Evolutionary conservation across 2,888 invertebrate genomes (phyloP), one percentile per base, ranked within the genome.

Genomic region (Lithophane leautieri): DNA sequence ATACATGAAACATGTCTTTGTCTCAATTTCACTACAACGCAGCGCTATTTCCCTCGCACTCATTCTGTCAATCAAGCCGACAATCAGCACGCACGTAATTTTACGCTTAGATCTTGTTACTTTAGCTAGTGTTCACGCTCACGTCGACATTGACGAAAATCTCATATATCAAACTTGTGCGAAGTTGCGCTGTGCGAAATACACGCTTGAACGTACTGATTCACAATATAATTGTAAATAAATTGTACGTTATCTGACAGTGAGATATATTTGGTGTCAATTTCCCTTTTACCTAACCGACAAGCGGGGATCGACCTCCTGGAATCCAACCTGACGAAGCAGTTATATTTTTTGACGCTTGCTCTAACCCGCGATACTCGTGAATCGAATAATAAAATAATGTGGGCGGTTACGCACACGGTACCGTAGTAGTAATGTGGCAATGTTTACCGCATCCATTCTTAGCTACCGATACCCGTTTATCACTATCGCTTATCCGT

Each of bases 91-190:
- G 82, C 83, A 75, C 81, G 83, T 87, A 84, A 84, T 86, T 88
- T 89, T 82, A 86, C 85, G 73, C 67, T 62, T 50, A 79, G 87
- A 88, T 92, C 90, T 77, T 85, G 83, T 92, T 89, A 86, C 89
- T 81, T 83, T 72, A 84, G 67, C 85, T 86, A 82, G 73, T 79
- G 86, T 79, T 81, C 83, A 79, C 66, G 86, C 77, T 81, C 81
- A 81, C 65, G 81, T 84, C 78, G 90, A 88, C 90, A 91, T 91
- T 91, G 90, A 87, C 86, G 81, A 88, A 88, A 89, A 87, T 91
- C 88, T 93, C 90, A 83, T 88, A 89, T 92, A 90, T 92, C 91
- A 92, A 90, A 90, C 83, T 78, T 81, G 69, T 84, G 71, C 72
- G 76, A 76, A 78, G 79, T 81, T 81, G 72, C 67, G 71, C 77